A percentile compares a stretch with the other conserved stretches of the same genome.
Evolutionary conservation across 2,113 vertebrate species (phyloP).

Genomic region (Tichodroma muraria): DNA sequence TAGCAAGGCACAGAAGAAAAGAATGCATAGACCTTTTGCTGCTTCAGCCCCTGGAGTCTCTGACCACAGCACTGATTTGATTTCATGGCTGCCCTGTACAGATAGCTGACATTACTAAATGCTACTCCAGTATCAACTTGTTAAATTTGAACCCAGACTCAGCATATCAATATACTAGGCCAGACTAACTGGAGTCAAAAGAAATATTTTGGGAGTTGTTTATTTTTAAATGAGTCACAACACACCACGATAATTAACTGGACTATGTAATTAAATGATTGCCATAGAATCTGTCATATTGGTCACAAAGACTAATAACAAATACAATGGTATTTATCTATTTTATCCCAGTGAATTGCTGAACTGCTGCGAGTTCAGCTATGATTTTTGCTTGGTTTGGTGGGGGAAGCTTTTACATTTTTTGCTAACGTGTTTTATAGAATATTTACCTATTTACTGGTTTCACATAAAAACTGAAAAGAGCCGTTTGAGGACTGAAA

Average conservation of each 20-base stretch:
- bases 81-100: conserved; percentile 72
- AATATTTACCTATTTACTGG: not conserved
- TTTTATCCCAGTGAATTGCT: not conserved
- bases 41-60: conserved; percentile 69
- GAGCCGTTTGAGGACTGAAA: not conserved
- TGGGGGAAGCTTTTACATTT: not conserved
- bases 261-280: conserved; percentile 71
- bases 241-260: conserved; percentile 82
- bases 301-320: not conserved
- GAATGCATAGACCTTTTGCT: conserved; percentile 69
- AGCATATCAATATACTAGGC: conserved; percentile 78
- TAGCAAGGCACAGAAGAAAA: conserved; percentile 62
- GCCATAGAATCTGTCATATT: conserved; percentile 1
- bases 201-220: conserved; percentile 90
- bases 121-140: conserved; percentile 87
- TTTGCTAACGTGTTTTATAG: not conserved
- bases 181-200: conserved; percentile 97
- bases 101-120: conserved; percentile 84
- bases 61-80: conserved; percentile 69
- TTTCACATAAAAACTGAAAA: not conserved
- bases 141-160: conserved; percentile 89
- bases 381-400: not conserved
- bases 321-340: not conserved
- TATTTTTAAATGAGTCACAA: conserved; percentile 90
- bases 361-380: not conserved